These are phyloP conservation scores for Aspidiotus rigidus DNA, from an alignment of 2,888 invertebrate species.

Conservation along the genomic window DNA sequence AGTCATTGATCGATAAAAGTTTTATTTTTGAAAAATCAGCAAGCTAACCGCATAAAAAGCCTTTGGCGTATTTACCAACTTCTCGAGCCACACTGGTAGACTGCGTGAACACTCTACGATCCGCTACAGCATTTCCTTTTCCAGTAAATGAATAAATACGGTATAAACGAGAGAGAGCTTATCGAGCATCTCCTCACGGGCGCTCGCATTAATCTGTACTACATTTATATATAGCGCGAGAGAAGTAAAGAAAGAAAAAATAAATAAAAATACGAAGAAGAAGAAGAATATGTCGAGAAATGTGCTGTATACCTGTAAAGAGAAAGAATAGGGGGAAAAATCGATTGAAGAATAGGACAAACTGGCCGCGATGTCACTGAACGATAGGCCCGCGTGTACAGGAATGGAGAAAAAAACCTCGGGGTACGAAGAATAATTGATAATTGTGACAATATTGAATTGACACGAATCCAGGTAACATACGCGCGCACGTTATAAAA, in stretches of 20 bases:
- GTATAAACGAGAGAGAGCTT: neutral
- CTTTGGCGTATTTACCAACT: conserved; percentile 4
- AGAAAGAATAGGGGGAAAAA: neutral
- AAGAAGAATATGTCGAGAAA: neutral
- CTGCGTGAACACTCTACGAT: neutral
- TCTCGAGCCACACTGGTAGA: neutral
- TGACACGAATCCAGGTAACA: too few species aligned
- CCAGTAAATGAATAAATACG: neutral
- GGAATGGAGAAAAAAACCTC: too few species aligned
- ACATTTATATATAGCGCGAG: too few species aligned
- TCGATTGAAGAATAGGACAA: too few species aligned
- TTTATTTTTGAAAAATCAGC: too few species aligned
- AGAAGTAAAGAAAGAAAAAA: too few species aligned
- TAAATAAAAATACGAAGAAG: neutral
- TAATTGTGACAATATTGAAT: too few species aligned
- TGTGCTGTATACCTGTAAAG: neutral
- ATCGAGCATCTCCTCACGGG: conserved; percentile 2
- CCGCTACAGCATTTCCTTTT: neutral
- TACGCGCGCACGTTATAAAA: too few species aligned
- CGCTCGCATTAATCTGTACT: neutral
- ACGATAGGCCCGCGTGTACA: too few species aligned
- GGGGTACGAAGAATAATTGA: too few species aligned
- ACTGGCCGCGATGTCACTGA: too few species aligned
- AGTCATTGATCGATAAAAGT: too few species aligned
- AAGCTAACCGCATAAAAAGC: neutral